Percentiles rank a stretch among this genome's conserved stretches.
These are phyloP conservation scores for Lordiphosa andalusiaca DNA, from an alignment of 2,888 invertebrate genomes.

Conservation along the genomic window DNA sequence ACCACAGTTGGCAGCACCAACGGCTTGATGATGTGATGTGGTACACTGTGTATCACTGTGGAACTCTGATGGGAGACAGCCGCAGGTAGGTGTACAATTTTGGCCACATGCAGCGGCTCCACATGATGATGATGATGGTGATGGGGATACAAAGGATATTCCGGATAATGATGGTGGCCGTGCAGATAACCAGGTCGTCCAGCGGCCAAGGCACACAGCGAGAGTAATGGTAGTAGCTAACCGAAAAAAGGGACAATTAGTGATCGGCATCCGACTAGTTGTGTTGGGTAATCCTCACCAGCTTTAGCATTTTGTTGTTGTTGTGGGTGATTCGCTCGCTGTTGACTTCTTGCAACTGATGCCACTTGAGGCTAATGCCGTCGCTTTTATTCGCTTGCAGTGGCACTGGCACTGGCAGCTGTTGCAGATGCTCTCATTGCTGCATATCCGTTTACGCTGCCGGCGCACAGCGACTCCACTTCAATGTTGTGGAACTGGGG, in stretches of 20 bases:
- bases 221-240: conserved; percentile 54
- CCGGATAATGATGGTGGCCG: conserved; percentile 72
- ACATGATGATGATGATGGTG: conserved; percentile 56
- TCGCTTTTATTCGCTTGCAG: conserved; percentile 75
- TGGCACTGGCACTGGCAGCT: conserved; percentile 28
- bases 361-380: conserved; percentile 54
- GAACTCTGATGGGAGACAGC: conserved; percentile 79
- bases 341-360: conserved; percentile 70
- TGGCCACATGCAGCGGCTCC: conserved; percentile 74
- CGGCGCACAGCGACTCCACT: conserved; percentile 29
- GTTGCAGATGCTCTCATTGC: conserved; percentile 71
- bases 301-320: conserved; percentile 57
- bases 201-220: conserved; percentile 49
- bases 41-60: conserved; percentile 76
- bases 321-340: conserved; percentile 25
- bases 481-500: conserved; percentile 37
- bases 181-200: conserved; percentile 78
- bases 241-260: neutral
- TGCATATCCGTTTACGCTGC: conserved; percentile 62
- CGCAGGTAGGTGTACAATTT: conserved; percentile 75
- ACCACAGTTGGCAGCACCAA: conserved; percentile 76
- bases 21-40: conserved; percentile 77
- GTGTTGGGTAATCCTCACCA: conserved; percentile 44
- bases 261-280: neutral
- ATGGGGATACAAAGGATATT: conserved; percentile 43